A percentile compares a stretch with the other conserved stretches of the same genome.
These are phyloP conservation scores for Aphelocoma californica DNA, from an alignment of 2,797 vertebrate species.

Conservation along the genomic window DNA sequence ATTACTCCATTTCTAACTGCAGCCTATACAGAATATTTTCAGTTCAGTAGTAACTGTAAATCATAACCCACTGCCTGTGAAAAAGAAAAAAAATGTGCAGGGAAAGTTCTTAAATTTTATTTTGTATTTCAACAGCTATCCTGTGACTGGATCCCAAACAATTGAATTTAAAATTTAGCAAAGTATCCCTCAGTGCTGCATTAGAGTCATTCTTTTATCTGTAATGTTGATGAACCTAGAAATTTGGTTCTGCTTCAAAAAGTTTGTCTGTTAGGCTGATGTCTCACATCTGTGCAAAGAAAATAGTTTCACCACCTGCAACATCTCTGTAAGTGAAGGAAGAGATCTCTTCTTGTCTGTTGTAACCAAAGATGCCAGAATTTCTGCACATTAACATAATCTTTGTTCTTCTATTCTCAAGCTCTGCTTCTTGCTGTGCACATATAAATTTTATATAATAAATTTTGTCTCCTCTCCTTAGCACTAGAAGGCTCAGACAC, in stretches of 20 bases:
- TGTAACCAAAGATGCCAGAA: neutral
- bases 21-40: neutral
- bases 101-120: neutral
- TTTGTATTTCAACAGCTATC: neutral
- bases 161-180: neutral
- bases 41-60: neutral
- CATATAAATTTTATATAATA: neutral
- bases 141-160: neutral
- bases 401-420: neutral
- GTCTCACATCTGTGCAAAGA: neutral
- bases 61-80: accelerated
- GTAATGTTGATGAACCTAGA: neutral
- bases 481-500: neutral
- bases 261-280: neutral
- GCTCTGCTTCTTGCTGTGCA: neutral
- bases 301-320: neutral
- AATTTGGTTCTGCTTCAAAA: neutral
- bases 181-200: neutral
- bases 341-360: neutral
- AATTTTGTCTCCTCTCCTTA: neutral
- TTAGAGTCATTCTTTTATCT: neutral
- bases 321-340: neutral
- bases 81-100: neutral
- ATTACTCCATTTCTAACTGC: neutral
- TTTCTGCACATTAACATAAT: neutral